Percentiles rank a stretch among this genome's conserved stretches.
phyloP scores from a whole-genome alignment of 2,113 vertebrate genomes.

The Mohoua ochrocephala region DNA sequence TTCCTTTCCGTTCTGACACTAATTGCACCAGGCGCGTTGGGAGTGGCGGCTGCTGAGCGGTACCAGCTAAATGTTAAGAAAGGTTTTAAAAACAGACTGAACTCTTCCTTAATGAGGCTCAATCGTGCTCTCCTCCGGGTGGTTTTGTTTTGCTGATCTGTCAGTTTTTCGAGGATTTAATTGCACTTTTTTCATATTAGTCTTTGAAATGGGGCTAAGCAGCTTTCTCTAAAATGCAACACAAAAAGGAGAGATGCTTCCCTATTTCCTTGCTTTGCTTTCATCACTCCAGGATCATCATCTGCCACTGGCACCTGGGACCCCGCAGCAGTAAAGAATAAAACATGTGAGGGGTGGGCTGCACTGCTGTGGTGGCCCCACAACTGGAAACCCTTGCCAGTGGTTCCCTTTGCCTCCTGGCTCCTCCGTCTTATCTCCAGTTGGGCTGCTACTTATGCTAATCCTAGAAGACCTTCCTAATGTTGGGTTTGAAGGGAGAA shows the following conservation, averaged over 20 bases:
- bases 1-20: conserved; percentile 71
- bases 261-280: background rate
- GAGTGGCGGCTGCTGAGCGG: conserved; percentile 68
- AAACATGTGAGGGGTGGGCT: background rate
- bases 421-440: background rate
- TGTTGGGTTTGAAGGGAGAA: background rate
- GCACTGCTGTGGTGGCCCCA: background rate
- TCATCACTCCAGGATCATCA: conserved; percentile 24
- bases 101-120: conserved; percentile 77
- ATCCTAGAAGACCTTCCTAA: background rate
- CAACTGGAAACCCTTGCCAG: background rate
- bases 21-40: conserved; percentile 71
- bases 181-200: conserved; percentile 76
- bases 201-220: conserved; percentile 74
- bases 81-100: conserved; percentile 78
- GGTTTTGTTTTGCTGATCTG: conserved; percentile 81
- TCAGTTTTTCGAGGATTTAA: conserved; percentile 77
- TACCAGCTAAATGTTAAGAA: conserved; percentile 78
- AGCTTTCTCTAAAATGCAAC: conserved; percentile 61
- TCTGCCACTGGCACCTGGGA: background rate
- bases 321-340: background rate
- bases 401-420: background rate
- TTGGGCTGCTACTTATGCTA: background rate
- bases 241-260: conserved; percentile 36
- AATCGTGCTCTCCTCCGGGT: conserved; percentile 73